These are phyloP conservation scores for Apogon hyalosoma DNA, from an alignment of 2,797 vertebrate species.

Conservation along the genomic window DNA sequence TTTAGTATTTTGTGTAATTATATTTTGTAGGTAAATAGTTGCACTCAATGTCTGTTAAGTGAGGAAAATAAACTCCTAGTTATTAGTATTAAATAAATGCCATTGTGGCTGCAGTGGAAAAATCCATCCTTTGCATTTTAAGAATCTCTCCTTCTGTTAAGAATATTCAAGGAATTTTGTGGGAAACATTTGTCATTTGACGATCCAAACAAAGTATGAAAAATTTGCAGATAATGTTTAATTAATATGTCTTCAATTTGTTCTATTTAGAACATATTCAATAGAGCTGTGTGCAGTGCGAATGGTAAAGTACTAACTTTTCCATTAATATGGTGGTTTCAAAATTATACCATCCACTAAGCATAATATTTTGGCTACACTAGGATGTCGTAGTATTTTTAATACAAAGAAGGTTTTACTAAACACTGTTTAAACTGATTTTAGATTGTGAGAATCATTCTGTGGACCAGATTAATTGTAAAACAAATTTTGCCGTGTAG, in stretches of 20 bases:
- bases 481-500: slow-evolving; percentile 10
- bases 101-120: slow-evolving; percentile 6
- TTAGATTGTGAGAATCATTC: slow-evolving; percentile 1
- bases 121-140: slow-evolving; percentile 4
- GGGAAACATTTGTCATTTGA: slow-evolving; percentile 8
- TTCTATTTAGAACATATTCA: too few relatives aligned
- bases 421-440: slow-evolving; percentile 23
- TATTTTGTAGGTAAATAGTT: slow-evolving; percentile 30
- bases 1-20: slow-evolving; percentile 19
- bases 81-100: slow-evolving; percentile 8
- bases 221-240: too few relatives aligned
- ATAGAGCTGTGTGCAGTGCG: too few relatives aligned
- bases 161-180: not conserved
- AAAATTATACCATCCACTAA: too few relatives aligned
- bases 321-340: too few relatives aligned
- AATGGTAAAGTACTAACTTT: too few relatives aligned
- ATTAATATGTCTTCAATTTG: too few relatives aligned
- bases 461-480: slow-evolving; percentile 61
- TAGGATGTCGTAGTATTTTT: slow-evolving; percentile 40
- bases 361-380: too few relatives aligned
- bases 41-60: slow-evolving; percentile 33
- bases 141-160: not conserved
- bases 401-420: slow-evolving; percentile 39
- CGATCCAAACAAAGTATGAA: slow-evolving; percentile 9
- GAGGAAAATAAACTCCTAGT: slow-evolving; percentile 14